These are phyloP conservation scores for Pardalotus punctatus DNA, from an alignment of 2,113 vertebrate genomes.

Conservation along the genomic window DNA sequence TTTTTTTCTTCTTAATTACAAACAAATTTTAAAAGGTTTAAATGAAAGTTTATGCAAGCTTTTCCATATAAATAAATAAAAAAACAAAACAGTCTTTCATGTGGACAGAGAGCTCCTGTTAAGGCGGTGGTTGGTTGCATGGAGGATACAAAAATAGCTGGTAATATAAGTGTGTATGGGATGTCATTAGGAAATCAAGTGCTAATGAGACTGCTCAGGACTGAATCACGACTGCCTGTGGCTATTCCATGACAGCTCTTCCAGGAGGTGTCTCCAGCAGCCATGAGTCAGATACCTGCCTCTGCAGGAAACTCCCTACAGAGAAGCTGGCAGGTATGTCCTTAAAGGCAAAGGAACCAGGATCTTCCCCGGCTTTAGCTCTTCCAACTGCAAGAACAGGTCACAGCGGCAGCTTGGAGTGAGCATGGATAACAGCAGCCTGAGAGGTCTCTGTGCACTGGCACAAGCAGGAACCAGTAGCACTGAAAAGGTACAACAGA, in stretches of 20 bases:
- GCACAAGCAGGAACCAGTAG: neutral
- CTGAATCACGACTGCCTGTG: slow-evolving; percentile 13
- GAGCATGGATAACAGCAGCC: neutral
- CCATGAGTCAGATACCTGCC: slow-evolving; percentile 9
- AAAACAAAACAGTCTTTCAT: neutral
- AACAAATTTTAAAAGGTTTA: neutral
- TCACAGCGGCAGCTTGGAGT: neutral
- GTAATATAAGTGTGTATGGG: neutral
- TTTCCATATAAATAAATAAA: neutral
- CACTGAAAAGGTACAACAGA: neutral
- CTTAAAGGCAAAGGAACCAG: neutral
- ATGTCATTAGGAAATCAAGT: slow-evolving; percentile 21
- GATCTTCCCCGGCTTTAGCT: neutral
- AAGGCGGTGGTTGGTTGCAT: neutral
- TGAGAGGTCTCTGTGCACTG: neutral
- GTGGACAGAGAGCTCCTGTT: neutral
- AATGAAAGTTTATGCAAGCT: neutral
- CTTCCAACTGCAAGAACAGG: neutral
- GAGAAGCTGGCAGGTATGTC: neutral
- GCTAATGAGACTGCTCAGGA: neutral
- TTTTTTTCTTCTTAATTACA: neutral
- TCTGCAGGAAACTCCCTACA: neutral
- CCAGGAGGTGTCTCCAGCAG: slow-evolving; percentile 2
- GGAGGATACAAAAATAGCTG: slow-evolving; percentile 14
- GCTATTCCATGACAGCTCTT: neutral